Evolutionary conservation across 2,888 invertebrate genomes (phyloP), one percentile per base, ranked within the genome.

Genomic region (Gari tellinella): DNA sequence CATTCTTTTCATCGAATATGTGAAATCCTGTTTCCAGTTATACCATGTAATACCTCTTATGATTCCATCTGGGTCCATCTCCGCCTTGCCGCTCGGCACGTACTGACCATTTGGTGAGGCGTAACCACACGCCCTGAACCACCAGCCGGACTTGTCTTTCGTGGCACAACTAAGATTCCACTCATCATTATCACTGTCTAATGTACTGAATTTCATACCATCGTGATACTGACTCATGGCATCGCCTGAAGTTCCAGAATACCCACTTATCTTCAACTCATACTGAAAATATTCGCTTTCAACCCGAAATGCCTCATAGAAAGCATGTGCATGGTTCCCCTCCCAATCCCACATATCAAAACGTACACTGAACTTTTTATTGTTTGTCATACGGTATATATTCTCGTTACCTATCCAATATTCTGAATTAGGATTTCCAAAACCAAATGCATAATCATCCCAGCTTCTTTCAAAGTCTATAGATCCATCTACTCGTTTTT

Each of bases 341-440:
- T 96, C 96, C 88, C 96, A 96, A 88, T 97, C 97, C 82, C 95
- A 95, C 94, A 97, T 95, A 75, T 96, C 95, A 63, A 97, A 94
- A 63, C 95, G 94, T 88, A 97, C 93, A 94, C 84, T 82, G 73
- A 85, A 88, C 60, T 87, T 84, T 23, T 66, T 74, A 26, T 61
- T 60, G 2, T 58, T 70, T 0, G 97, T 97, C 40, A 98, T 92
- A 57, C 94, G 94, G 90, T 97, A 95, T 83, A 97, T 94, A 26
- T 95, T 94, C 75, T 96, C 95, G 84, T 97, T 96, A 1, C 97
- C 97, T 25, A 97, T 94, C 97, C 97, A 97, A 90, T 95, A 96
- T 89, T 97, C 97, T 0, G 95, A 95, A 62, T 90, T 88, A 82
- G 91, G 90, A 23, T 95, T 94, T 0, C 97, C 97, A 88, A 97